Evolutionary conservation across 2,797 vertebrate genomes (phyloP), one percentile per base, ranked within the genome.

Genomic region (Siniperca undulata): DNA sequence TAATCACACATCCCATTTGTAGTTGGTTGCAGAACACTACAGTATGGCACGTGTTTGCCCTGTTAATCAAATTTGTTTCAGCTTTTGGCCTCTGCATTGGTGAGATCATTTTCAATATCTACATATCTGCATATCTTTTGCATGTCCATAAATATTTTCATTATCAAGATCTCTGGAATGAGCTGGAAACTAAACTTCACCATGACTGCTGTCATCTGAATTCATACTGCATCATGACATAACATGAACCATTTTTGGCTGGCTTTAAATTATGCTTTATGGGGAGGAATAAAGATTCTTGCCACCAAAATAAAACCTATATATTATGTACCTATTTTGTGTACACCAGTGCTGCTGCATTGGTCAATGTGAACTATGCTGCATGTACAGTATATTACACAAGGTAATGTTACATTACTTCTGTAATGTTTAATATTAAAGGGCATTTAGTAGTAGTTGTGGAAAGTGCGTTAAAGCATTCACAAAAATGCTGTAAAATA

Each of bases 221-320:
- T 44, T 52, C 20, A 20, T 52, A 77, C 27, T 20, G 30, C 60
- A 60, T 50, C 46, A 67, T 72, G 22, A 65, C 14, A 65, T 22
- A 66, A 3, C 2, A 36, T 11, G 13, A 53, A 30, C n/a, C 12
- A 58, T 61, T 14, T 74, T 24, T 3, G 19, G 16, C 44, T 52
- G 34, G 20, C 17, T 70, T 42, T 24, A 59, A 61, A 53, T 42
- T 5, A 20, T 24, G 56, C 22, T 30, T 24, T 17, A n/a, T 10
- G 3, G 12, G 44, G 56, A 40, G 12, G 5, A 27, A 36, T 65
- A 48, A 14, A 46, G 20, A 36, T 10, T 42, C 1, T 40, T 13
- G 16, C 24, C 61, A 34, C 38, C 2, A 44, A 42, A 53, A 53
- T 30, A 11, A 60, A 52, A 34, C 10, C 8, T 12, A 40, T 24